phyloP scores from a whole-genome alignment of 2,888 invertebrate genomes.

The Falcaria lacertinaria region DNA sequence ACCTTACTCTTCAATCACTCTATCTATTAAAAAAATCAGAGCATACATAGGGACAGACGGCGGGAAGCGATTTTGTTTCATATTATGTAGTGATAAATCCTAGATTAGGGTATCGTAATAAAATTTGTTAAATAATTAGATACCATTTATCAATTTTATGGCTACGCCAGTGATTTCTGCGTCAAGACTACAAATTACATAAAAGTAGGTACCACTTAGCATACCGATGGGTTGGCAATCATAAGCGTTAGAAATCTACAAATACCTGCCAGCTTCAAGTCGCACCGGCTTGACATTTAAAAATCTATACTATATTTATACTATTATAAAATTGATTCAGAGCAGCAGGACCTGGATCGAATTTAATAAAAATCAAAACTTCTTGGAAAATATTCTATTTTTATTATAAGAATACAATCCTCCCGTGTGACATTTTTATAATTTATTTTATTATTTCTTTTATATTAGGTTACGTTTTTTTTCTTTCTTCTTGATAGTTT shows the following conservation, averaged over 20 bases:
- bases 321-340: conserved; percentile 55
- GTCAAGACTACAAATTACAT: not conserved
- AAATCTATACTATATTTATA: conserved; percentile 49
- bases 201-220: conserved; percentile 18
- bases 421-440: too few relatives aligned
- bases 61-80: too few relatives aligned
- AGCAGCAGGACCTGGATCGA: conserved; percentile 38
- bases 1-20: too few relatives aligned
- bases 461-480: too few relatives aligned
- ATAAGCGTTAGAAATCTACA: conserved; percentile 38
- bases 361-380: not conserved
- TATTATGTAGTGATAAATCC: too few relatives aligned
- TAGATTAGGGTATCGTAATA: too few relatives aligned
- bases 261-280: conserved; percentile 18
- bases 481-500: too few relatives aligned
- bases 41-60: too few relatives aligned
- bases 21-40: too few relatives aligned
- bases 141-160: not conserved
- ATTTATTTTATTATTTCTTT: too few relatives aligned
- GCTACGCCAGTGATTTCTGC: not conserved
- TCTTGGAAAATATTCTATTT: too few relatives aligned
- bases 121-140: not conserved
- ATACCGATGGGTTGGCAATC: conserved; percentile 26
- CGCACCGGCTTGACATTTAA: conserved; percentile 55
- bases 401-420: too few relatives aligned